Conservation (phyloP, 2,888 invertebrate genomes). For the Ligdia adustata region DNA sequence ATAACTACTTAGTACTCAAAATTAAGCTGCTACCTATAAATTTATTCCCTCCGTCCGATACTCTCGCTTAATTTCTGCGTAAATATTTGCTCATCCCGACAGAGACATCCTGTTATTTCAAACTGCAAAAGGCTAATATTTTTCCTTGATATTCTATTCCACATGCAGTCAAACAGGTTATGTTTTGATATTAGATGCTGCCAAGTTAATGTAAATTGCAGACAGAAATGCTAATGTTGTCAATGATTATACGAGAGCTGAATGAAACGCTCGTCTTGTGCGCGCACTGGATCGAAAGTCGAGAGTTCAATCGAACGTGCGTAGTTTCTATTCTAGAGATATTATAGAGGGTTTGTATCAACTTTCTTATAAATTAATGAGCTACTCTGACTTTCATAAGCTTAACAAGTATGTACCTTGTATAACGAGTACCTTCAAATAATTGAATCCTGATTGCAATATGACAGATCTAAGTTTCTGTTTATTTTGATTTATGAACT, state of each 20-base stretch:
- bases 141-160: slow-evolving; percentile 7
- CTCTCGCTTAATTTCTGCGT: neutral
- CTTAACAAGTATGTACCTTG: no score
- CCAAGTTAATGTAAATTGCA: neutral
- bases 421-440: no score
- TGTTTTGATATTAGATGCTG: slow-evolving; percentile 3
- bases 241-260: neutral
- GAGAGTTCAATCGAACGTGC: slow-evolving; percentile 1
- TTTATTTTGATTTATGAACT: no score
- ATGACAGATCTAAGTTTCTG: no score
- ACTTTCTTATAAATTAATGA: no score
- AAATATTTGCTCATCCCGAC: neutral
- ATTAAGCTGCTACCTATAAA: no score
- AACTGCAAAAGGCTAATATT: neutral
- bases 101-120: slow-evolving; percentile 8
- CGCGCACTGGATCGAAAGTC: slow-evolving; percentile 4
- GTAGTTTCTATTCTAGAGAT: slow-evolving; percentile 2
- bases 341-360: no score
- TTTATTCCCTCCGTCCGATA: neutral
- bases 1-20: no score
- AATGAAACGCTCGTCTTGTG: slow-evolving; percentile 1
- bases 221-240: slow-evolving; percentile 1
- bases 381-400: no score
- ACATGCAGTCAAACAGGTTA: neutral
- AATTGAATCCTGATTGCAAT: no score